phyloP scores from a whole-genome alignment of 2,888 invertebrate species.

The Paralinhomoeus sp. region DNA sequence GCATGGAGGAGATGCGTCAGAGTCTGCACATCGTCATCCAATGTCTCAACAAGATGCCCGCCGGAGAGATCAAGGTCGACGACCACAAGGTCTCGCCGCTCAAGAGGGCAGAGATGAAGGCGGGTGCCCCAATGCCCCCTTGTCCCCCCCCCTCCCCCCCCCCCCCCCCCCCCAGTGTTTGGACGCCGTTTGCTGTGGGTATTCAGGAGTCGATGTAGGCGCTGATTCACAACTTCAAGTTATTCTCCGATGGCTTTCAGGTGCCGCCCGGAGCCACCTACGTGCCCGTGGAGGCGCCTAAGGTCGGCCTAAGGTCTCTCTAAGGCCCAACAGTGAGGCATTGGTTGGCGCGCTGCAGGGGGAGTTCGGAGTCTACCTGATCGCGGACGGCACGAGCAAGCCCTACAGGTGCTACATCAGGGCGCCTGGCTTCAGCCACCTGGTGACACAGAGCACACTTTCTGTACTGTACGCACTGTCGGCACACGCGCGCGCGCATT shows the following conservation, averaged over 20 bases:
- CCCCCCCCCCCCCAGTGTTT: neutral
- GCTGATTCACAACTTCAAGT: conserved; percentile 88
- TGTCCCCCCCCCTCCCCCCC: neutral
- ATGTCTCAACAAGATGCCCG: conserved; percentile 89
- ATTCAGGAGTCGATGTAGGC: conserved; percentile 60
- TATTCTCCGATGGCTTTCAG: conserved; percentile 84
- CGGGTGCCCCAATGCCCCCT: conserved; percentile 25
- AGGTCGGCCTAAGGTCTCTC: no score
- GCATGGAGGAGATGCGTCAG: conserved; percentile 53
- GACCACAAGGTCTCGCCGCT: conserved; percentile 84
- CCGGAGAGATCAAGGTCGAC: conserved; percentile 69
- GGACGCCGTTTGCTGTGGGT: neutral
- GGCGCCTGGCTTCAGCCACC: conserved; percentile 35
- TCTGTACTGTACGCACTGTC: no score
- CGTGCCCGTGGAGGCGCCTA: conserved; percentile 86
- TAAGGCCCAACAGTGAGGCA: no score
- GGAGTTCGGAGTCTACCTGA: conserved; percentile 88
- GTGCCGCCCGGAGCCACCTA: conserved; percentile 87
- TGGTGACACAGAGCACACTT: conserved; percentile 27
- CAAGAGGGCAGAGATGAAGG: conserved; percentile 81
- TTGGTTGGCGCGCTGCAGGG: conserved; percentile 34
- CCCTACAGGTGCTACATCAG: conserved; percentile 53
- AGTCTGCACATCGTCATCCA: conserved; percentile 79
- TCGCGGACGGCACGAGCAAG: conserved; percentile 77
- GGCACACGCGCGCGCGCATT: neutral